These are phyloP conservation scores for Ormyrus rosae DNA, from an alignment of 2,888 invertebrate species.

Conservation along the genomic window DNA sequence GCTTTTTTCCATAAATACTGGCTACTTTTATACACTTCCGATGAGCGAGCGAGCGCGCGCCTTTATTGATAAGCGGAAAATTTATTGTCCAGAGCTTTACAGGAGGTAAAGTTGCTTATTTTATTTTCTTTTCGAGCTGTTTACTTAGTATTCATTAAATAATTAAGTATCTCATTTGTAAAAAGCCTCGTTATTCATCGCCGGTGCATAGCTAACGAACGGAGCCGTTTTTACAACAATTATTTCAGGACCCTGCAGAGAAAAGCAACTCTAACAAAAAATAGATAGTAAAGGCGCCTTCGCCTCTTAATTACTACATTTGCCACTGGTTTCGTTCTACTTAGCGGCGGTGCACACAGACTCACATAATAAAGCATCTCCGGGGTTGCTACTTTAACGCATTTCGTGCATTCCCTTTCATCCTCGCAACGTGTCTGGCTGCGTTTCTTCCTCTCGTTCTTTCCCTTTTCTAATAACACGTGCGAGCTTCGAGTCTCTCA, in stretches of 20 bases:
- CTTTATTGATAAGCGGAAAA: no score
- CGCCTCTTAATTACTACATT: constrained; percentile 48
- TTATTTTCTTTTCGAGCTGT: no score
- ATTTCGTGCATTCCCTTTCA: constrained; percentile 37
- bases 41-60: no score
- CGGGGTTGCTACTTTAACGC: constrained; percentile 5
- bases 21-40: no score
- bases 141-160: no score
- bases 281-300: no score
- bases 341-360: not conserved
- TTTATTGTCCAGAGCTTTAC: no score
- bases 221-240: constrained; percentile 9
- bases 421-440: constrained; percentile 1
- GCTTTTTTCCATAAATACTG: no score
- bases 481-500: constrained; percentile 43
- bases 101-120: no score
- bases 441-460: not conserved
- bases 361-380: constrained; percentile 41
- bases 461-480: constrained; percentile 39
- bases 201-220: not conserved
- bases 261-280: not conserved
- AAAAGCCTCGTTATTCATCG: no score
- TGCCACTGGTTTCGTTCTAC: constrained; percentile 43
- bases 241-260: not conserved
- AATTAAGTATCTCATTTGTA: no score